phyloP scores from a whole-genome alignment of 1,140 invertebrate genomes.

The Gryllus bimaculatus region DNA sequence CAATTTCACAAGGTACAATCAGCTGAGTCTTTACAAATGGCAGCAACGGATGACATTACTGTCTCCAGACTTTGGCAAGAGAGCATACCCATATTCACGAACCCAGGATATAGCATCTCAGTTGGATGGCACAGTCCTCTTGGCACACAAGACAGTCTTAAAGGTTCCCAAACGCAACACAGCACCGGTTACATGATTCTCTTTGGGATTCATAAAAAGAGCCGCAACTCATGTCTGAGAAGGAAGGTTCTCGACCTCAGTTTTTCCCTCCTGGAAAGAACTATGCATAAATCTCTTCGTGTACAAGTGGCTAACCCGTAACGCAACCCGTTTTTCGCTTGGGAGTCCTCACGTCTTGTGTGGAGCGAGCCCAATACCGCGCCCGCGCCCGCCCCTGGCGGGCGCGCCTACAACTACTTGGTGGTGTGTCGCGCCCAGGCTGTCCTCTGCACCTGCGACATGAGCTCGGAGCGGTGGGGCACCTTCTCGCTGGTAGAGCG shows the following conservation, averaged over 20 bases:
- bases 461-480: slow-evolving; percentile 68
- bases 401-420: slow-evolving; percentile 45
- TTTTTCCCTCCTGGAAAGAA: too few species aligned
- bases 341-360: too few species aligned
- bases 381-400: too few species aligned
- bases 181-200: too few species aligned
- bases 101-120: not conserved
- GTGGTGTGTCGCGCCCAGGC: slow-evolving; percentile 79
- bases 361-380: too few species aligned
- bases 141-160: not conserved
- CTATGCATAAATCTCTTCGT: too few species aligned
- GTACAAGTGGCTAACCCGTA: too few species aligned
- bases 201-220: not conserved
- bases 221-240: too few species aligned
- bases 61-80: not conserved
- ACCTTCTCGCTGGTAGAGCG: slow-evolving; percentile 75
- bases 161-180: slow-evolving; percentile 8
- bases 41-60: not conserved
- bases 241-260: too few species aligned
- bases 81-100: not conserved
- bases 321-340: too few species aligned
- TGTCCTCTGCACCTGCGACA: slow-evolving; percentile 68
- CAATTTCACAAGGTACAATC: too few species aligned
- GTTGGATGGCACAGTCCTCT: not conserved
- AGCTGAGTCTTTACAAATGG: not conserved